Evolutionary conservation across 2,888 invertebrate genomes (phyloP).

Genomic region (Branchellion lobata): DNA sequence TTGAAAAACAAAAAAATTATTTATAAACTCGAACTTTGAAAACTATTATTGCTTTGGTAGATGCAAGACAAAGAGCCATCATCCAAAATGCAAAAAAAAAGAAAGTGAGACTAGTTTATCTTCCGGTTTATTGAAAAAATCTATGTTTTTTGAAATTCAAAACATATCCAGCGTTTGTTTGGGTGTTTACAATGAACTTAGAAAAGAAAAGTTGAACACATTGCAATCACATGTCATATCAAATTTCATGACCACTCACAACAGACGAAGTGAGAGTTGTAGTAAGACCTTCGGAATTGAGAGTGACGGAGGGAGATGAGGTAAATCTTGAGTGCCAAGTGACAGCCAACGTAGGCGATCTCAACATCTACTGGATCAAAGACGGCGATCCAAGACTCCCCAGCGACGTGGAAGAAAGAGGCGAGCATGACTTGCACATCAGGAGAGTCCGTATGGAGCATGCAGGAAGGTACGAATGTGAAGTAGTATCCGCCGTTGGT

Average conservation of each 20-base stretch:
- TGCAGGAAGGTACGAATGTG: neutral
- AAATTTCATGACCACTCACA: no score
- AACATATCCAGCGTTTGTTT: neutral
- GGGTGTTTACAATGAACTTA: no score
- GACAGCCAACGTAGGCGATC: neutral
- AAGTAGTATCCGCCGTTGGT: neutral
- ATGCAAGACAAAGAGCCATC: neutral
- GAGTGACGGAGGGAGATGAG: neutral
- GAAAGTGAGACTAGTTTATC: neutral
- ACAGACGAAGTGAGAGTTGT: neutral
- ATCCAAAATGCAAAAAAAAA: neutral
- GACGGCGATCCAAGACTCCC: neutral
- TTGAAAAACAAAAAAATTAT: no score
- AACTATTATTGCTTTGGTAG: neutral
- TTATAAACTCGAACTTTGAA: no score
- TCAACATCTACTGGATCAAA: conserved; percentile 15
- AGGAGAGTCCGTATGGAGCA: neutral
- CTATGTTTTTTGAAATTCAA: neutral
- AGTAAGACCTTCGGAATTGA: neutral
- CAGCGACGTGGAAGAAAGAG: neutral
- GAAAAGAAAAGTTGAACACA: no score
- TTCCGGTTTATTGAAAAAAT: neutral
- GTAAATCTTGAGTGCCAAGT: neutral
- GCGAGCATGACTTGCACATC: neutral
- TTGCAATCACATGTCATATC: no score